These are phyloP conservation scores for Gasteruption jaculator DNA, from an alignment of 2,888 invertebrate species.

Conservation along the genomic window DNA sequence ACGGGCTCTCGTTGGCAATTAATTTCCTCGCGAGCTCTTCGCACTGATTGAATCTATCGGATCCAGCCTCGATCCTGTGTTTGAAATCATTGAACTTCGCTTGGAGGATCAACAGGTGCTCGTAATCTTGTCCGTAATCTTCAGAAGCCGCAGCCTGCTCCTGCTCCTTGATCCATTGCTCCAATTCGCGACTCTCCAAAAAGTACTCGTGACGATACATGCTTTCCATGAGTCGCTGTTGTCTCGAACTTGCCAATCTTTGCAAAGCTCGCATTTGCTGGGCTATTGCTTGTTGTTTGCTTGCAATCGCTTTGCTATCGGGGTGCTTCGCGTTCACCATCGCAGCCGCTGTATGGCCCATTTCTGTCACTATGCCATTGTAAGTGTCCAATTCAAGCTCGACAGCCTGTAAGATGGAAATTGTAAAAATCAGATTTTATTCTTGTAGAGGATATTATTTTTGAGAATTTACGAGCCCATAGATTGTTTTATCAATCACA, in stretches of 20 bases:
- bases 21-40: conserved; percentile 87
- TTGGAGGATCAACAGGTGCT: conserved; percentile 79
- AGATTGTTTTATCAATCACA: too few species aligned
- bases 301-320: conserved; percentile 75
- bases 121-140: conserved; percentile 93
- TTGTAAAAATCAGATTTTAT: too few species aligned
- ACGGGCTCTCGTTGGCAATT: conserved; percentile 78
- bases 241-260: conserved; percentile 72
- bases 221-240: conserved; percentile 85
- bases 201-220: conserved; percentile 89
- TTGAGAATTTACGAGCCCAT: too few species aligned
- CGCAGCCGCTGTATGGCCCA: conserved; percentile 79
- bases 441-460: too few species aligned
- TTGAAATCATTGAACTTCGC: conserved; percentile 92
- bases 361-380: conserved; percentile 85
- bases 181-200: conserved; percentile 83
- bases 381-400: conserved; percentile 90
- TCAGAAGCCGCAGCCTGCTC: conserved; percentile 84
- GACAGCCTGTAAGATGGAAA: conserved; percentile 62
- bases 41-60: conserved; percentile 86
- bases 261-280: conserved; percentile 78
- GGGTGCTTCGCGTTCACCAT: conserved; percentile 81
- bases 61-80: conserved; percentile 83
- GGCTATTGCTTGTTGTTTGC: conserved; percentile 70
- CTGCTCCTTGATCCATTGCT: conserved; percentile 90